These are phyloP conservation scores for Cephus spinipes DNA, from an alignment of 2,888 invertebrate species.

Conservation along the genomic window DNA sequence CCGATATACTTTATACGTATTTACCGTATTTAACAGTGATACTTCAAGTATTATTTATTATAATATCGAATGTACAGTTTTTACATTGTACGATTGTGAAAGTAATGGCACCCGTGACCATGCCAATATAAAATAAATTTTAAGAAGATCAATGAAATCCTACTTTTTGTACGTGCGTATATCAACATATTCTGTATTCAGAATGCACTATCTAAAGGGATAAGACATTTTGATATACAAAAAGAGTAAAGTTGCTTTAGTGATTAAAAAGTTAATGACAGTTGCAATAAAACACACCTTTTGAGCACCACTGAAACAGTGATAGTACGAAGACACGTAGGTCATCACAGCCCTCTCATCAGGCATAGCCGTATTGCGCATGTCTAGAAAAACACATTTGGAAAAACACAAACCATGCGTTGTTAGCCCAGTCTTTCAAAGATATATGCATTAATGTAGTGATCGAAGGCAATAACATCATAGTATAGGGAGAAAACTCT, in stretches of 20 bases:
- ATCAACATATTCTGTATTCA: neutral
- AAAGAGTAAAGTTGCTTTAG: neutral
- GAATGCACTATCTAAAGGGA: neutral
- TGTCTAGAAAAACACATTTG: conserved; percentile 75
- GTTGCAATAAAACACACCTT: conserved; percentile 78
- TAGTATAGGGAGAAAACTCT: neutral
- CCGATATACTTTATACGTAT: neutral
- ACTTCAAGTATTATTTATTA: neutral
- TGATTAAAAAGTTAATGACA: conserved; percentile 8
- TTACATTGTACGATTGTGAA: neutral
- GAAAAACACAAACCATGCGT: conserved; percentile 62
- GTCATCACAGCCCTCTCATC: conserved; percentile 99
- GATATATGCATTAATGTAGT: neutral
- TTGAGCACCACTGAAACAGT: conserved; percentile 99
- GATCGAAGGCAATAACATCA: neutral
- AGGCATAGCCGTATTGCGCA: conserved; percentile 98
- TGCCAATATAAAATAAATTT: neutral
- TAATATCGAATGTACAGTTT: neutral
- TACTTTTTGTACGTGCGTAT: neutral
- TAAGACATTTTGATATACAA: neutral
- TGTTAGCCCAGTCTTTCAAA: conserved; percentile 25
- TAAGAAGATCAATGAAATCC: neutral
- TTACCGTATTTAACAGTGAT: neutral
- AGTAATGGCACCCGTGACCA: neutral
- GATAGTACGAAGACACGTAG: conserved; percentile 99